These are phyloP conservation scores for Mormyrus iriodes DNA, from an alignment of 2,113 vertebrate species.

Conservation along the genomic window DNA sequence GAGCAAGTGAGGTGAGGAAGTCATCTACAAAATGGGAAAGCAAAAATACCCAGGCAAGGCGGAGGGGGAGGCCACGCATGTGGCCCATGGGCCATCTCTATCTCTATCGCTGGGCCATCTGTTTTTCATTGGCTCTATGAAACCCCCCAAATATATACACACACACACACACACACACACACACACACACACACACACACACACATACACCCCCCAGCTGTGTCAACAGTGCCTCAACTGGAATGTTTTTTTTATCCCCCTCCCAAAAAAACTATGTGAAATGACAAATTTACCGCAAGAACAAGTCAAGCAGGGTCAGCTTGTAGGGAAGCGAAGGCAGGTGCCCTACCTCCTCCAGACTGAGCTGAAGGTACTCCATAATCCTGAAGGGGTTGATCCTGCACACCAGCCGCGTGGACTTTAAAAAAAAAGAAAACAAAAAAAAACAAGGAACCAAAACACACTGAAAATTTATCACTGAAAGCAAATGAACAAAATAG, in stretches of 20 bases:
- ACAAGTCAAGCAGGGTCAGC: not conserved
- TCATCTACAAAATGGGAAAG: not conserved
- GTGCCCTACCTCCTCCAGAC: conserved; percentile 79
- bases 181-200: not conserved
- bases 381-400: conserved; percentile 72
- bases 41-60: not conserved
- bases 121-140: conserved; percentile 30
- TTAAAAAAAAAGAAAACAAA: conserved; percentile 41
- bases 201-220: conserved; percentile 28
- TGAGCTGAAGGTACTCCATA: conserved; percentile 83
- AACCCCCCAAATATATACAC: not conserved
- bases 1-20: not conserved
- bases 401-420: conserved; percentile 56
- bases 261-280: not conserved
- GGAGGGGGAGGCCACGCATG: not conserved
- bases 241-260: not conserved
- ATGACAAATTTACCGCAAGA: not conserved
- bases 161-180: not conserved
- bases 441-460: not conserved
- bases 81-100: not conserved
- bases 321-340: not conserved
- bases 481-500: not conserved
- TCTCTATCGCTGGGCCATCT: conserved; percentile 11
- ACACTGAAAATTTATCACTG: not conserved
- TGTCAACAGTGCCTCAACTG: conserved; percentile 26